Evolutionary conservation across 92 coral and sea anemone genomes (phyloP).

Genomic region (Galaxea fascicularis): DNA sequence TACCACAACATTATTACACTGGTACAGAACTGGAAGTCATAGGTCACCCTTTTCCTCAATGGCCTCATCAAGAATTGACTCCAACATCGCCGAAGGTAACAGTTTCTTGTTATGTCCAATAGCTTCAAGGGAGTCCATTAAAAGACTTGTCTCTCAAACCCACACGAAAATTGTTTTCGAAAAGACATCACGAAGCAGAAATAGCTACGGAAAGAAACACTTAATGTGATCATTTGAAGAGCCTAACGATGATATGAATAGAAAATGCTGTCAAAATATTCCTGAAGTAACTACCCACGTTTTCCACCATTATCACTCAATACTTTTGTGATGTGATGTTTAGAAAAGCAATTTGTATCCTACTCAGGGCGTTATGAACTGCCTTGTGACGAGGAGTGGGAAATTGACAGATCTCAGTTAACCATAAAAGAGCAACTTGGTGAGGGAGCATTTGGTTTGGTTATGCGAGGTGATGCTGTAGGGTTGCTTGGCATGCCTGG

Average conservation of each 20-base stretch:
- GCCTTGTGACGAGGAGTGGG: slow-evolving; percentile 96
- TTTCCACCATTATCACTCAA: no score
- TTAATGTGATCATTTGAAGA: no score
- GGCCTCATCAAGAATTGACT: slow-evolving; percentile 84
- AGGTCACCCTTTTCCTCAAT: slow-evolving; percentile 88
- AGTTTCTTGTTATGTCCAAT: no score
- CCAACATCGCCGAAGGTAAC: slow-evolving; percentile 87
- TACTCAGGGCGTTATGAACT: slow-evolving; percentile 76
- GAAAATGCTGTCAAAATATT: no score
- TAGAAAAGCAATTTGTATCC: neutral
- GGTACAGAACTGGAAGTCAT: slow-evolving; percentile 86
- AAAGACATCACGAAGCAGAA: no score
- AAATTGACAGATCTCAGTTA: slow-evolving; percentile 86
- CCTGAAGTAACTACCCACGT: no score
- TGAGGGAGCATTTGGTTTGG: slow-evolving; percentile 98
- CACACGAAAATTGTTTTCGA: no score
- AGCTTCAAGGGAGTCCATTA: no score
- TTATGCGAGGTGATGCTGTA: slow-evolving; percentile 94
- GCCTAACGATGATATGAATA: no score
- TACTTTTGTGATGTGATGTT: neutral
- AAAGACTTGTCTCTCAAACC: no score
- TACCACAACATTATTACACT: slow-evolving; percentile 72
- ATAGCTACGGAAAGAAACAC: no score
- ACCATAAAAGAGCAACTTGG: slow-evolving; percentile 90
- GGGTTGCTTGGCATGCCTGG: slow-evolving; percentile 80